Conservation (phyloP, 2,797 vertebrate genomes). For the Cheirogaleus major region DNA sequence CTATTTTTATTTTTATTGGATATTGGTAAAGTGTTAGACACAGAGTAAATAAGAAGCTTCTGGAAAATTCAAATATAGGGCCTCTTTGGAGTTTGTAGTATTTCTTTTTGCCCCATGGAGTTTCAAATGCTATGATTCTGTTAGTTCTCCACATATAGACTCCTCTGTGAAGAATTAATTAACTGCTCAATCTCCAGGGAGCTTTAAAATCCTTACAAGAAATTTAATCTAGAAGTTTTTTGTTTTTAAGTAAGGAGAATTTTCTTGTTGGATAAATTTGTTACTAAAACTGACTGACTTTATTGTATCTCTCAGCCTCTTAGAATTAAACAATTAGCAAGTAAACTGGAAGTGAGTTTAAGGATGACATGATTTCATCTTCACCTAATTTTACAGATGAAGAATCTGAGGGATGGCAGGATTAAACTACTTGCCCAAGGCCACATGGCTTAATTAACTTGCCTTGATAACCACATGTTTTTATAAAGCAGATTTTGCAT, state of each 20-base stretch:
- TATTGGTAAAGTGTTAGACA: neutral
- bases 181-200: neutral
- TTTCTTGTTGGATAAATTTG: constrained; percentile 22
- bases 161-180: constrained; percentile 36
- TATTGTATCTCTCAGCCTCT: neutral
- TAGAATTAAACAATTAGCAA: neutral
- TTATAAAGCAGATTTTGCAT: constrained; percentile 2
- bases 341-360: neutral
- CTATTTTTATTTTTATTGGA: constrained; percentile 29
- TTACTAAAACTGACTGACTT: constrained; percentile 24
- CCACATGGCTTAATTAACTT: neutral
- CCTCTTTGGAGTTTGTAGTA: neutral
- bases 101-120: neutral
- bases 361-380: neutral
- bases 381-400: constrained; percentile 15
- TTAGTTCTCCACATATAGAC: neutral
- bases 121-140: neutral
- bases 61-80: constrained; percentile 19
- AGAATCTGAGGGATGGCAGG: neutral
- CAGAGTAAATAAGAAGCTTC: neutral
- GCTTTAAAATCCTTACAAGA: neutral
- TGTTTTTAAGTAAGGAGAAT: neutral
- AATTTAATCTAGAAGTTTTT: constrained; percentile 7
- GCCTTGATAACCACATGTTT: neutral
- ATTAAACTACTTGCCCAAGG: neutral